A percentile compares a stretch with the other conserved stretches of the same genome.
Conservation (phyloP, 2,888 invertebrate species). For the Slavum lentiscoides region DNA sequence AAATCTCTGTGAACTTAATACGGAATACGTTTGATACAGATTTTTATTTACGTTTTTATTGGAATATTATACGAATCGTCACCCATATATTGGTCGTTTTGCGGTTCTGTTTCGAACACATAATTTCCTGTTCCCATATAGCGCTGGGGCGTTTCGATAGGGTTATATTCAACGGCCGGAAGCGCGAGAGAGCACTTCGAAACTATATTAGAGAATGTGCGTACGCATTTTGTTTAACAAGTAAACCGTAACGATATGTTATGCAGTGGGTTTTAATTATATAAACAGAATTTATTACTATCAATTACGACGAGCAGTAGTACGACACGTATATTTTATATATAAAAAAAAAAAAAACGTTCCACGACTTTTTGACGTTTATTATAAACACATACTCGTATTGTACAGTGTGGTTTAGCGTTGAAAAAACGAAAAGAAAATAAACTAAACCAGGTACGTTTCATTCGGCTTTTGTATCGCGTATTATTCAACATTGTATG, state of each 20-base stretch:
- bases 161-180: constrained; percentile 14
- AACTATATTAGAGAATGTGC: constrained; percentile 39
- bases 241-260: background rate
- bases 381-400: too few species aligned
- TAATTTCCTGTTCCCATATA: constrained; percentile 10
- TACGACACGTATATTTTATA: background rate
- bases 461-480: background rate
- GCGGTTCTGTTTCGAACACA: background rate
- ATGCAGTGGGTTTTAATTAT: constrained; percentile 1
- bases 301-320: background rate
- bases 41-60: background rate
- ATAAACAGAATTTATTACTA: constrained; percentile 27
- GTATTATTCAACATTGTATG: too few species aligned
- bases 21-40: too few species aligned
- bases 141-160: background rate
- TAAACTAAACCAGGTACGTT: too few species aligned
- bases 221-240: constrained; percentile 16
- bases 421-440: too few species aligned
- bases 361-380: too few species aligned
- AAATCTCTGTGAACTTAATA: too few species aligned
- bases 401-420: background rate
- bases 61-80: background rate
- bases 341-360: background rate
- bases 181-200: constrained; percentile 14
- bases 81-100: background rate